Evolutionary conservation across 2,113 vertebrate species (phyloP), one percentile per base, ranked within the genome.

Genomic region (Oriolus oriolus): DNA sequence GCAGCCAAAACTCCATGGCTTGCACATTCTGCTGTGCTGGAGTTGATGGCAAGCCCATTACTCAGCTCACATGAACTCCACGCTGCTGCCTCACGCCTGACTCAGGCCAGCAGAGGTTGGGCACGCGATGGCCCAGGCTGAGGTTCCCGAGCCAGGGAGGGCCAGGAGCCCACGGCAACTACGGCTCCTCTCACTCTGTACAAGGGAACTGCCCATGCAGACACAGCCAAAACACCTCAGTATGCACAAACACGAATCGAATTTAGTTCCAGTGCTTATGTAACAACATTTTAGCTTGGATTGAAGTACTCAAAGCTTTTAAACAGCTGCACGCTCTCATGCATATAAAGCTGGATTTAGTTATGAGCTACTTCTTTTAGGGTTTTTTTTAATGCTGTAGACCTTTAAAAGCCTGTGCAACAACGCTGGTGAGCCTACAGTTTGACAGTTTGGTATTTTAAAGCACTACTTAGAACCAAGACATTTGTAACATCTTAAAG

Each of bases 1-100:
- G 92, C 79, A 94, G 86, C 71, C 90, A 86, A 23, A 88, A 86
- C 39, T 30, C 66, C 83, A 52, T 0, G 1, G 61, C 70, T 77
- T 37, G 75, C 76, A 77, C 75, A 50, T 66, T 82, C 45, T 63
- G 57, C 66, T 57, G 54, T 49, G 79, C 88, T 73, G 79, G 77
- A 81, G 87, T 4, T 66, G 73, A 73, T 23, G 52, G 27, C 53
- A 73, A 90, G 94, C 49, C 92, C 87, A 88, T 95, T 85, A 90
- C 64, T 63, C 83, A 69, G 78, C 83, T 77, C 21, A 3, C 6
- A 37, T 2, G 39, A 53, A 27, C 42, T 69, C 49, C 82, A 49
- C 4, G 19, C 49, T 57, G 76, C 65, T 93, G 88, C 86, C 76
- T 81, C 64, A 22, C 2, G 6, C 18, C 42, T 90, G 79, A 88